Evolutionary conservation across 2,113 vertebrate species (phyloP), one percentile per base, ranked within the genome.

Genomic region (Platysternon megacephalum): DNA sequence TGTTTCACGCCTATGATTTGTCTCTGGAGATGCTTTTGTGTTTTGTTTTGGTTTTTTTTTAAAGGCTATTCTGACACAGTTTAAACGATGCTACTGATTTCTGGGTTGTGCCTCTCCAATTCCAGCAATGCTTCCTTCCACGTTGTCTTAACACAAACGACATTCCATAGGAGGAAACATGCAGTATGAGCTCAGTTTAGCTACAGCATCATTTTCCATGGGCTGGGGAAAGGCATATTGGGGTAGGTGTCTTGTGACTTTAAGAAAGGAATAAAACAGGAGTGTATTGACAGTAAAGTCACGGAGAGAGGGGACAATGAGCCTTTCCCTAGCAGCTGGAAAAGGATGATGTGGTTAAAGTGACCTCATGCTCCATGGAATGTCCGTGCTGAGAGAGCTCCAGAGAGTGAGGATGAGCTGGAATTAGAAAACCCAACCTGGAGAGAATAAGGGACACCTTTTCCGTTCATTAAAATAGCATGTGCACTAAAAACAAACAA

Each of bases 361-460:
- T 86, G 94, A 91, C 95, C 88, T 95, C 93, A 94, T 46, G 29
- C 79, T 61, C 89, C 29, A 29, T 5, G 19, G 78, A 21, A 22
- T 14, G 48, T 88, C 79, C 0, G 0, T 93, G 85, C 93, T 97
- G 86, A 53, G 92, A 95, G 48, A 83, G 39, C 82, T 86, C 32
- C 11, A 88, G 96, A 61, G 88, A 93, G 85, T 35, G 76, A 96
- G 94, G 32, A 14, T 17, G 52, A 95, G 81, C 91, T 96, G 95
- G 95, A 95, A 94, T 95, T 96, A 94, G 89, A 91, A 61, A 94
- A 65, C 17, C 82, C 88, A 91, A 94, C 88, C 96, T 93, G 82
- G 5, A 1, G 52, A 91, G 72, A 87, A 95, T 87, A 65, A 79
- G 84, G 86, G 83, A 85, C 91, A 85, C 72, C 93, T 96, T 90